A percentile compares a stretch with the other conserved stretches of the same genome.
phyloP scores from a whole-genome alignment of 2,113 vertebrate genomes.

The Nerophis lumbriciformis region DNA sequence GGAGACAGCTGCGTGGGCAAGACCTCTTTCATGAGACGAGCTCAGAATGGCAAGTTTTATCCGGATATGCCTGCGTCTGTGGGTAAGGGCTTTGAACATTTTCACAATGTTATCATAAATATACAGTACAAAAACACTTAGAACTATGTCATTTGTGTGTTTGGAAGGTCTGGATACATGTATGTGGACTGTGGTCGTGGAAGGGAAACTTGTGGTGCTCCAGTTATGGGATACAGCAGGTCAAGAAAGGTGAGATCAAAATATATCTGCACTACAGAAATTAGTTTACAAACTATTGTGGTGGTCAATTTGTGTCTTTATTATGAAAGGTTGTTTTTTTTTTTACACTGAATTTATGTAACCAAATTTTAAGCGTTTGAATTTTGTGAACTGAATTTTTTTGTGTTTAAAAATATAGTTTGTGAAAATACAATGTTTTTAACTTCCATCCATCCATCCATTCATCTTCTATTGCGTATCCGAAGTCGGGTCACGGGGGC shows the following conservation, averaged over 20 bases:
- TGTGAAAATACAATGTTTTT: no score
- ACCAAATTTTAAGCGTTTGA: no score
- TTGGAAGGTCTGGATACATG: constrained; percentile 82
- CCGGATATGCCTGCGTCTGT: constrained; percentile 69
- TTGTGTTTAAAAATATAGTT: no score
- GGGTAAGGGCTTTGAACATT: constrained; percentile 70
- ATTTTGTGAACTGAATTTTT: no score
- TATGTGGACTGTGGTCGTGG: constrained; percentile 76
- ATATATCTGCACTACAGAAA: no score
- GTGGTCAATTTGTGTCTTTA: no score
- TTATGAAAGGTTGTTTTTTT: no score
- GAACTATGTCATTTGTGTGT: constrained; percentile 11
- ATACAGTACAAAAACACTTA: not conserved
- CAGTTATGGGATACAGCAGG: constrained; percentile 94
- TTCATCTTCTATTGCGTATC: no score
- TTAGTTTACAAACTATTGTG: no score
- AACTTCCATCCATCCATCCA: no score
- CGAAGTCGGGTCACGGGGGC: no score
- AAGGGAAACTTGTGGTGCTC: constrained; percentile 73
- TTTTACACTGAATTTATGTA: no score
- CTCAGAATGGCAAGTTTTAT: constrained; percentile 71
- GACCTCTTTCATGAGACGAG: constrained; percentile 82
- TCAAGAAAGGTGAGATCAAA: constrained; percentile 81
- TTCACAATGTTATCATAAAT: not conserved
- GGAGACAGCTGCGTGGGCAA: constrained; percentile 89